These are phyloP conservation scores for Gerris lacustris DNA, from an alignment of 2,888 invertebrate species.

Conservation along the genomic window DNA sequence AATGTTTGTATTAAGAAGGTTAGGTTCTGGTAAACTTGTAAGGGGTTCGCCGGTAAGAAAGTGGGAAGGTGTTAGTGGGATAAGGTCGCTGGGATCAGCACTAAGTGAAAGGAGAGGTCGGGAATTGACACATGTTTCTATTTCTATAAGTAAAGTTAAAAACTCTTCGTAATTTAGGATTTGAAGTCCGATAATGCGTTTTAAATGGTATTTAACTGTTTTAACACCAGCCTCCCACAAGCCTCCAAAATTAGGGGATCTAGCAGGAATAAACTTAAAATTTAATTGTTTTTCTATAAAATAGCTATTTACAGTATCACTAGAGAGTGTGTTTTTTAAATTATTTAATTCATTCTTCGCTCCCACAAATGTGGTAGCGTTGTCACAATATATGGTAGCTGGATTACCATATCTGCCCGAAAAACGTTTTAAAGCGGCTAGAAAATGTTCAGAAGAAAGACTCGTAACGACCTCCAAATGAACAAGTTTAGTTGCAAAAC, in stretches of 20 bases:
- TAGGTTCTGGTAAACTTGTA: neutral
- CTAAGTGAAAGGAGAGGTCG: constrained; percentile 8
- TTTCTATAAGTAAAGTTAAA: too few species aligned
- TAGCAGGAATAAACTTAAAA: constrained; percentile 15
- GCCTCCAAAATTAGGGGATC: constrained; percentile 12
- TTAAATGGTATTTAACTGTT: neutral
- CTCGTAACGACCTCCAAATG: constrained; percentile 7
- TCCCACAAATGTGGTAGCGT: constrained; percentile 13
- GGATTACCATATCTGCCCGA: constrained; percentile 11
- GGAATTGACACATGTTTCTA: constrained; percentile 11
- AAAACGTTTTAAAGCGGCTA: constrained; percentile 13
- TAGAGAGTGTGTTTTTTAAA: neutral
- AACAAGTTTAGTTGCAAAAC: neutral
- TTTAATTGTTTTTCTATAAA: neutral
- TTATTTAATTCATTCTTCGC: constrained; percentile 5
- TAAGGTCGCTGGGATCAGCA: constrained; percentile 7
- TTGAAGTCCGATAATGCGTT: neutral
- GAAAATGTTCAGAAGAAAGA: constrained; percentile 9
- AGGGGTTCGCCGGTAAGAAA: constrained; percentile 15
- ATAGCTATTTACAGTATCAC: neutral
- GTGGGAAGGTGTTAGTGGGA: constrained; percentile 11
- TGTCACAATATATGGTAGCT: constrained; percentile 13
- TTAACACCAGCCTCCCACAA: neutral
- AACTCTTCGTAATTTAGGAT: neutral
- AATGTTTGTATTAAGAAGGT: constrained; percentile 5